phyloP scores from a whole-genome alignment of 2,113 vertebrate species.

The Tenebrosternarchus preto region DNA sequence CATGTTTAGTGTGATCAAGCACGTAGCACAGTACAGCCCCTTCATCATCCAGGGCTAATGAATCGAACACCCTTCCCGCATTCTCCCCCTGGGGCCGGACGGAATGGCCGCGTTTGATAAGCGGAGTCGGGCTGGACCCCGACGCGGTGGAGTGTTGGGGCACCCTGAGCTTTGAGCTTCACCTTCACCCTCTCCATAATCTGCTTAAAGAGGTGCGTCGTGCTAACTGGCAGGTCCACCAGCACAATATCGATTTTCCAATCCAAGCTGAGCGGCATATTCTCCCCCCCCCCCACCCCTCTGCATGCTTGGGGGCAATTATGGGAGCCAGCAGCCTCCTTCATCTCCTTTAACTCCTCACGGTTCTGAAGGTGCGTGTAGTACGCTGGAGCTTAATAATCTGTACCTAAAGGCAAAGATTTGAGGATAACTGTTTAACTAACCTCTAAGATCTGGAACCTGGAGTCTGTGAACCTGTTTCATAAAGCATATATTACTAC shows the following conservation, averaged over 20 bases:
- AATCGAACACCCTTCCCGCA: constrained; percentile 58
- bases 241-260: constrained; percentile 67
- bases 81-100: constrained; percentile 62
- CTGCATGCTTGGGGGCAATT: background rate
- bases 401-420: background rate
- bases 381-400: background rate
- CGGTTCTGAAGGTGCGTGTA: background rate
- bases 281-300: no score
- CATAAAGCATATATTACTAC: background rate
- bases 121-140: constrained; percentile 53
- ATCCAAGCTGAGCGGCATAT: constrained; percentile 60
- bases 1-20: constrained; percentile 37
- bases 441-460: background rate
- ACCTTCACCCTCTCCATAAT: constrained; percentile 65
- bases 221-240: constrained; percentile 70
- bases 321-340: constrained; percentile 1
- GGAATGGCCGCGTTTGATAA: constrained; percentile 58
- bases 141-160: background rate
- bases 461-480: background rate
- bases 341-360: background rate
- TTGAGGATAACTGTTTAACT: background rate
- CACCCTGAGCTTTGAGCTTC: constrained; percentile 34
- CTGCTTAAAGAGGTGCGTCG: constrained; percentile 68
- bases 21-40: constrained; percentile 33
- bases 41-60: constrained; percentile 58